A percentile compares a stretch with the other conserved stretches of the same genome.
Evolutionary conservation across 2,888 invertebrate genomes (phyloP).

Genomic region (Dendrolimus pini): DNA sequence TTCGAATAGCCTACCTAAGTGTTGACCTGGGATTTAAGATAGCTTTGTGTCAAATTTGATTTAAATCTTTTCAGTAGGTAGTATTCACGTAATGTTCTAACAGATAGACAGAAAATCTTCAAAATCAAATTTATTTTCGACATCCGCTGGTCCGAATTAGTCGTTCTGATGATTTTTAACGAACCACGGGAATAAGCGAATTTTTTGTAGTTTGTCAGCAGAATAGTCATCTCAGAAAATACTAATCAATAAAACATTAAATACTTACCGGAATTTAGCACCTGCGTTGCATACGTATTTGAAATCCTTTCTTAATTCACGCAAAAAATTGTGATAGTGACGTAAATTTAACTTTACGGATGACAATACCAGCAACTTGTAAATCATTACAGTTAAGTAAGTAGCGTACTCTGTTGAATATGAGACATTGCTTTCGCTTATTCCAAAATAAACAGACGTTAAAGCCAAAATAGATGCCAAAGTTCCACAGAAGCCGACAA

Average conservation of each 20-base stretch:
- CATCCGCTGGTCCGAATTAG: too few species aligned
- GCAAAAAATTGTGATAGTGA: constrained; percentile 30
- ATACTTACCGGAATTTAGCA: constrained; percentile 31
- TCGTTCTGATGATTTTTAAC: too few species aligned
- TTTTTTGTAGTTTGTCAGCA: too few species aligned
- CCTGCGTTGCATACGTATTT: constrained; percentile 33
- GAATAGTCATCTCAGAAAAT: too few species aligned
- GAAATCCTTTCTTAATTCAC: constrained; percentile 36
- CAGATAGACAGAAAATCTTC: too few species aligned
- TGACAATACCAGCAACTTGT: constrained; percentile 31
- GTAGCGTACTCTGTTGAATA: constrained; percentile 35
- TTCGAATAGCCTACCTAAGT: too few species aligned
- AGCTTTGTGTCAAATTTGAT: too few species aligned
- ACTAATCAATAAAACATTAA: background rate
- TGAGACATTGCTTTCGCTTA: constrained; percentile 24
- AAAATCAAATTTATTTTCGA: too few species aligned
- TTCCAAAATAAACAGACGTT: constrained; percentile 22
- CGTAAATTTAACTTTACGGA: constrained; percentile 28
- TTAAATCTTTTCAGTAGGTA: too few species aligned
- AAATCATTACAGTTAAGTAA: constrained; percentile 32
- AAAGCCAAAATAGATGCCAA: background rate
- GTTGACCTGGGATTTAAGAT: too few species aligned
- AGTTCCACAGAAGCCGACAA: constrained; percentile 1
- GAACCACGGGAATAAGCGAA: too few species aligned
- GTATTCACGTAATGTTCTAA: too few species aligned